Conservation (phyloP, 2,888 invertebrate species). For the Tridacna crocea region DNA sequence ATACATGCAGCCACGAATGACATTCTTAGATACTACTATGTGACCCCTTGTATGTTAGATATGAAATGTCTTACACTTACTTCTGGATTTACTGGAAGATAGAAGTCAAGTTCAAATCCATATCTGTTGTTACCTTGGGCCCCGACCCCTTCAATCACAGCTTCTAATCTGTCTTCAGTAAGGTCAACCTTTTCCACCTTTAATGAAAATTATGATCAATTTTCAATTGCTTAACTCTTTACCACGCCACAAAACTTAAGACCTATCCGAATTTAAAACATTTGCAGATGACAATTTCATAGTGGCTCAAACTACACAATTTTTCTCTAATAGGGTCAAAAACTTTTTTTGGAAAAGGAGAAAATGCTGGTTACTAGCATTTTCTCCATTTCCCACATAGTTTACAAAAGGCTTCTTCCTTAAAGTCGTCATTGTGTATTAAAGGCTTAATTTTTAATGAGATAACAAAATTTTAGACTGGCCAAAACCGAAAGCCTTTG, state of each 20-base stretch:
- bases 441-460: too few relatives aligned
- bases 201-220: conserved; percentile 41
- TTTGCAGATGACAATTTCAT: not conserved
- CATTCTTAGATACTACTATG: not conserved
- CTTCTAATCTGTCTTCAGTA: conserved; percentile 88
- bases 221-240: not conserved
- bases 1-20: too few relatives aligned
- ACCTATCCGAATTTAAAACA: not conserved
- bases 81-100: conserved; percentile 87
- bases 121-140: conserved; percentile 92
- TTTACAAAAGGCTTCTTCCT: not conserved
- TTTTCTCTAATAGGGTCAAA: not conserved
- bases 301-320: not conserved
- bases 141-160: conserved; percentile 91
- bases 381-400: not conserved
- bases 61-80: conserved; percentile 77
- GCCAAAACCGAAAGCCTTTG: too few relatives aligned
- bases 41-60: not conserved
- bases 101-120: conserved; percentile 90
- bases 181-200: conserved; percentile 89
- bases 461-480: not conserved
- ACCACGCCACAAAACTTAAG: not conserved
- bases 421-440: too few relatives aligned
- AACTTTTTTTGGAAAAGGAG: not conserved
- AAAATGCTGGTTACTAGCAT: not conserved